Evolutionary conservation across 53 echinoderm and acorn worm species (phyloP).

Genomic region (Echinarachnius parma): DNA sequence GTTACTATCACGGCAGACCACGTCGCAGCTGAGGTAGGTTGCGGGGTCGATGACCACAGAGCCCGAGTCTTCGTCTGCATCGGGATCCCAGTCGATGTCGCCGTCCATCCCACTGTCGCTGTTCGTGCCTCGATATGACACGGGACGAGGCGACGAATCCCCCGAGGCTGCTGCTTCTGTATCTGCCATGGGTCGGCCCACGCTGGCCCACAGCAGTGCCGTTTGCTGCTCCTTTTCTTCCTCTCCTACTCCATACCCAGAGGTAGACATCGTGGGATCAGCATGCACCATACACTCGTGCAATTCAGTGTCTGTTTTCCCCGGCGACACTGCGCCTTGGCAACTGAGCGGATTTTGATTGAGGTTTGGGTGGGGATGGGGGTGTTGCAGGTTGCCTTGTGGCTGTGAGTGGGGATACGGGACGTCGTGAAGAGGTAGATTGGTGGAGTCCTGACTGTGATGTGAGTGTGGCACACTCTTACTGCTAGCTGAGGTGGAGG

Average conservation of each 20-base stretch:
- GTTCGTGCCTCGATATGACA: slow-evolving; percentile 57
- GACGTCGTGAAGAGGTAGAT: slow-evolving; percentile 30
- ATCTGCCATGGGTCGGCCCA: not conserved
- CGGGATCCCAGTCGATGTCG: slow-evolving; percentile 56
- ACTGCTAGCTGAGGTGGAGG: slow-evolving; percentile 9
- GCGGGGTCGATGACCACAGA: slow-evolving; percentile 11
- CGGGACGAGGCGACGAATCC: slow-evolving; percentile 34
- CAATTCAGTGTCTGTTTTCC: not conserved
- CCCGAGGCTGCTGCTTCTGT: too few species aligned
- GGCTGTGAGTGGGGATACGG: not conserved
- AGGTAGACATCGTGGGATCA: slow-evolving; percentile 8
- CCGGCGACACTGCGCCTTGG: not conserved
- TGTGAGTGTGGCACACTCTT: not conserved
- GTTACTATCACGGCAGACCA: not conserved
- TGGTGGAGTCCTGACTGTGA: slow-evolving; percentile 17
- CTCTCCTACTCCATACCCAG: not conserved
- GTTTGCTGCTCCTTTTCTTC: not conserved
- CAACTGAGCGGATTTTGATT: not conserved
- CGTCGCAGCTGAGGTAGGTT: slow-evolving; percentile 33
- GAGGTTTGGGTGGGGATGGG: not conserved
- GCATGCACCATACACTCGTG: slow-evolving; percentile 29
- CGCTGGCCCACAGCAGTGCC: not conserved
- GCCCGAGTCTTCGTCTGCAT: slow-evolving; percentile 36
- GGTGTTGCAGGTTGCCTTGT: not conserved
- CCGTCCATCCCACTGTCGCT: slow-evolving; percentile 73